Conservation (phyloP, 2,113 vertebrate genomes). For the Astur gentilis region DNA sequence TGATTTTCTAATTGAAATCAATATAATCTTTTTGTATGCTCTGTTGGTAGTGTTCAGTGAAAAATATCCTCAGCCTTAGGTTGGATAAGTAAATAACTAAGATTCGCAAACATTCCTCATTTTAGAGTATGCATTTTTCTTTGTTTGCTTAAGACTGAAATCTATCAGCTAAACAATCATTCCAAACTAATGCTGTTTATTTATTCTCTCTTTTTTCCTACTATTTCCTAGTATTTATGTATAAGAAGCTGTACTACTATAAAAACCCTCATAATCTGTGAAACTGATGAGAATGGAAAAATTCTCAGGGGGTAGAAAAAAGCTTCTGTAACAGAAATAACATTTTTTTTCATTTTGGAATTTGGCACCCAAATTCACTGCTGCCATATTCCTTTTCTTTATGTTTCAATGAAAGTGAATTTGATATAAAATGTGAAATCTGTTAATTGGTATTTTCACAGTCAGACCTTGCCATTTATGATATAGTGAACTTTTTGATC, state of each 20-base stretch:
- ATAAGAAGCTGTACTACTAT: background rate
- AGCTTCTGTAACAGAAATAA: background rate
- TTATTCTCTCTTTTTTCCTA: background rate
- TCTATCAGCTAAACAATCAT: slow-evolving; percentile 26
- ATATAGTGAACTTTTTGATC: background rate
- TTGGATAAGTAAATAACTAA: background rate
- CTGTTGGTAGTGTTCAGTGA: background rate
- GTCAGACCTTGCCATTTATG: background rate
- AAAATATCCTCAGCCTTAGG: background rate
- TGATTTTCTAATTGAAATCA: slow-evolving; percentile 46
- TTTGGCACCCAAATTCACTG: background rate
- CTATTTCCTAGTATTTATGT: background rate
- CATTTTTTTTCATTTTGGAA: background rate
- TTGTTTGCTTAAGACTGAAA: slow-evolving; percentile 36
- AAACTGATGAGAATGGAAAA: background rate
- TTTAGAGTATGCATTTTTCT: slow-evolving; percentile 4
- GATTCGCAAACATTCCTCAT: background rate
- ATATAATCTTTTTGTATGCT: background rate
- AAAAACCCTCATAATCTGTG: background rate
- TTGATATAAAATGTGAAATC: background rate
- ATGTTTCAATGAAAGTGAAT: background rate
- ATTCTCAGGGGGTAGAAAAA: background rate
- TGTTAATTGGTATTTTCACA: background rate
- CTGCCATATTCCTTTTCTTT: background rate
- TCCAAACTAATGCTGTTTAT: slow-evolving; percentile 26